Conservation (phyloP, 2,888 invertebrate species). For the Drosophila suboccidentalis region DNA sequence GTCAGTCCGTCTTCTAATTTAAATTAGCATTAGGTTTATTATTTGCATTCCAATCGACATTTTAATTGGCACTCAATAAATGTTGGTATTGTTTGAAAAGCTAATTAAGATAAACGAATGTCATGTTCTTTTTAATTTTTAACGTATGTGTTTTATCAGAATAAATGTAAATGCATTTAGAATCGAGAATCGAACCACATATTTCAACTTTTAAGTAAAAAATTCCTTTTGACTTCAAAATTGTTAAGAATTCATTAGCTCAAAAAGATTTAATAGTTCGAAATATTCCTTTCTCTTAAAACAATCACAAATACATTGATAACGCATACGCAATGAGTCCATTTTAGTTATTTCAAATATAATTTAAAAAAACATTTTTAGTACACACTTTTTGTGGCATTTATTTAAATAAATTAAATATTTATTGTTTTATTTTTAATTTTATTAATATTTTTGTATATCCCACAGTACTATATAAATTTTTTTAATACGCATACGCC, state of each 20-base stretch:
- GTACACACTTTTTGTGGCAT: neutral
- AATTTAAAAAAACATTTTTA: neutral
- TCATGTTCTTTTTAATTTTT: neutral
- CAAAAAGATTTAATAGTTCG: neutral
- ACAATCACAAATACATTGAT: neutral
- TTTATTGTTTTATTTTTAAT: neutral
- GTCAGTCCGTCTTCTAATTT: constrained; percentile 30
- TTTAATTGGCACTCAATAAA: constrained; percentile 39
- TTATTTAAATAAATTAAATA: neutral
- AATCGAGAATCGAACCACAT: neutral
- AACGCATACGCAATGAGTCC: constrained; percentile 20
- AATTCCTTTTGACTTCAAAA: neutral
- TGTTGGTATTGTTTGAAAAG: constrained; percentile 4
- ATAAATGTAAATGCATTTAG: neutral
- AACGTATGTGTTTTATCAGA: neutral
- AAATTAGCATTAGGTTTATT: constrained; percentile 38
- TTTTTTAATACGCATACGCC: neutral
- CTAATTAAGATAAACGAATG: constrained; percentile 5
- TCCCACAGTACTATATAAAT: neutral
- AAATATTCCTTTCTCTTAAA: no score
- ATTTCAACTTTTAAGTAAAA: fast-evolving
- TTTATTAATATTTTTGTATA: neutral
- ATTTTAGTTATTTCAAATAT: neutral
- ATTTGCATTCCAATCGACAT: constrained; percentile 25
- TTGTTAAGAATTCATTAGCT: neutral